Evolutionary conservation across 64 coral and sea anemone genomes (phyloP), one percentile per base, ranked within the genome.

Genomic region (Dendronephthya gigantea): DNA sequence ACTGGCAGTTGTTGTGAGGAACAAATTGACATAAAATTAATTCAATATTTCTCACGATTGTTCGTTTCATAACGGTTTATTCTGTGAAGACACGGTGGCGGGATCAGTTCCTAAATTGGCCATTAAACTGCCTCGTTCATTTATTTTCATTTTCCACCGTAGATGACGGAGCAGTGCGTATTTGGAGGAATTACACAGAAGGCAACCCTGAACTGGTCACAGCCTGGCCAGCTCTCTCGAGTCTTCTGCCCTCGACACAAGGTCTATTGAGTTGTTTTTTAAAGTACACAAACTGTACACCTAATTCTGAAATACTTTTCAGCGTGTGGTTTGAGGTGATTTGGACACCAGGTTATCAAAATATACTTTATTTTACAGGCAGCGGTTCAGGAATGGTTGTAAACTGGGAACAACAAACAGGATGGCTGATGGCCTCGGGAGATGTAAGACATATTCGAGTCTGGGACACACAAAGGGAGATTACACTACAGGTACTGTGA

Each of bases 401-500:
- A 2, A 83, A 88, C 82, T 98, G 95, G 95, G 95, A 98, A 62
- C 95, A 98, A 48, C 87, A 98, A 75, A 98, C 95, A 7, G 95
- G 95, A 16, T 68, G 87, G 16, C 49, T 98, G 22, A 39, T 98
- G 35, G 95, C 95, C 11, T 98, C 95, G 11, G 95, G 95, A 68
- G 95, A 98, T 47, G 92, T 93, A 2, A 89, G 90, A 88, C 90
- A 93, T 43, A 98, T 98, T 33, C 86, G 95, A 82, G 90, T 98
- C 8, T 98, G 95, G 95, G 95, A 98, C 84, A 98, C 95, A 19
- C 95, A 98, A 41, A 84, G 95, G 76, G 95, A 98, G 84, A 92
- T 93, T 89, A 93, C 86, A 87, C 91, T 98, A 92, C 95, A 98
- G 92, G 95, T 93, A 23, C 76, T 2, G 49, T 27, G 32, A 45